A percentile compares a stretch with the other conserved stretches of the same genome.
Conservation (phyloP, 1,140 invertebrate species). For the Panulirus ornatus region DNA sequence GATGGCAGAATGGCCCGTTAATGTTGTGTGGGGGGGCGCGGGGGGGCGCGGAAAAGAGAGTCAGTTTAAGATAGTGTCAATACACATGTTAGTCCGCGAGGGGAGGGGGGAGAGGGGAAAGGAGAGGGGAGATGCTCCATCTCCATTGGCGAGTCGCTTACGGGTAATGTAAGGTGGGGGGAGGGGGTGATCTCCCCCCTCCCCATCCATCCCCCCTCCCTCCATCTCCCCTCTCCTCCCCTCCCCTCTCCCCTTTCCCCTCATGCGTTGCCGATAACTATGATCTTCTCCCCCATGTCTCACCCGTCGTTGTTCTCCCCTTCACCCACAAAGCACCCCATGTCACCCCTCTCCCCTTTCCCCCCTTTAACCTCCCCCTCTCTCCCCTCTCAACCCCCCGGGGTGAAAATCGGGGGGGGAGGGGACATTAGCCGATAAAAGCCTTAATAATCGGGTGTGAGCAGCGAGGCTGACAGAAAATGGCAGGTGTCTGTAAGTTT, state of each 20-base stretch:
- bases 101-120: too few species aligned
- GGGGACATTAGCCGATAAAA: conserved; percentile 45
- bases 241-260: background rate
- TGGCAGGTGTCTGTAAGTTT: background rate
- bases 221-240: background rate
- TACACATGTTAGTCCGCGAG: too few species aligned
- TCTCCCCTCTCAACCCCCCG: background rate
- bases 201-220: background rate
- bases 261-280: background rate
- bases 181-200: too few species aligned
- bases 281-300: too few species aligned
- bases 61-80: too few species aligned
- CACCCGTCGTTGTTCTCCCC: background rate
- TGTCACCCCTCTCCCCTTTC: background rate
- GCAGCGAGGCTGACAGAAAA: background rate
- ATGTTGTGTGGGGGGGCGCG: too few species aligned
- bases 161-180: too few species aligned
- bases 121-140: too few species aligned
- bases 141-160: too few species aligned
- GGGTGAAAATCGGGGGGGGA: too few species aligned
- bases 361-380: background rate
- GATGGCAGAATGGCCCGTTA: too few species aligned
- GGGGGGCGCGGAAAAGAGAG: too few species aligned
- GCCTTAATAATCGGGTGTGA: background rate
- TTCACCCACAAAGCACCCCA: background rate